Conservation (phyloP, 2,797 vertebrate genomes). For the Champsocephalus esox region DNA sequence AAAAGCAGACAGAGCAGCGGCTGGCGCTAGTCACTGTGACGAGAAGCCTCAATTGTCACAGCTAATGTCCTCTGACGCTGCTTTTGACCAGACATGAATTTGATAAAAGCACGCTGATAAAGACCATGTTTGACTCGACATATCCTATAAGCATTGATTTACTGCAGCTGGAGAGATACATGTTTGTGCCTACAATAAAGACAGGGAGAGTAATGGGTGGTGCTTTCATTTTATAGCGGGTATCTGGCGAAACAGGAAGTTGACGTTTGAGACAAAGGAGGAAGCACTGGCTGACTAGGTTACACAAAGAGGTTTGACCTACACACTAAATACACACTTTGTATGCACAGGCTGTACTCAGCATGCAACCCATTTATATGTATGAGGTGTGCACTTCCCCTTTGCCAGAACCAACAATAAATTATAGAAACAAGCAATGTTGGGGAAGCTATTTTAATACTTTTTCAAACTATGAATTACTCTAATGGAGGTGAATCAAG, state of each 20-base stretch:
- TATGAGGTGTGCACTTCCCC: neutral
- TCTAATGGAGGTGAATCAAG: no score
- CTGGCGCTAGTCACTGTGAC: constrained; percentile 20
- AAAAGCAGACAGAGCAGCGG: constrained; percentile 28
- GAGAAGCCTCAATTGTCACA: constrained; percentile 39
- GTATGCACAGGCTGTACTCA: neutral
- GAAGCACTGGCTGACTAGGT: constrained; percentile 57
- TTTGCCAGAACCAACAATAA: neutral
- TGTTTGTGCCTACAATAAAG: constrained; percentile 20
- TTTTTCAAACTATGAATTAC: no score
- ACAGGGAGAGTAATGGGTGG: constrained; percentile 4
- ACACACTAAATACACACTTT: constrained; percentile 12
- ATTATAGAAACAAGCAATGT: neutral
- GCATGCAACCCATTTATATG: neutral
- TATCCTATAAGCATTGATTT: neutral
- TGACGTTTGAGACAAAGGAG: constrained; percentile 42
- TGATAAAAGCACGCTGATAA: constrained; percentile 22
- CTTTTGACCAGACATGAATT: constrained; percentile 22
- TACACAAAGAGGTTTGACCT: constrained; percentile 43
- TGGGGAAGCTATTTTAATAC: no score
- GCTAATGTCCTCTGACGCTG: constrained; percentile 32
- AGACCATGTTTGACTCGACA: neutral
- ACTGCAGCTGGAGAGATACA: constrained; percentile 19
- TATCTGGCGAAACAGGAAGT: constrained; percentile 69
- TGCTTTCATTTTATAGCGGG: constrained; percentile 23